phyloP scores from a whole-genome alignment of 2,888 invertebrate species.

The Lasioglossum oenotherae region DNA sequence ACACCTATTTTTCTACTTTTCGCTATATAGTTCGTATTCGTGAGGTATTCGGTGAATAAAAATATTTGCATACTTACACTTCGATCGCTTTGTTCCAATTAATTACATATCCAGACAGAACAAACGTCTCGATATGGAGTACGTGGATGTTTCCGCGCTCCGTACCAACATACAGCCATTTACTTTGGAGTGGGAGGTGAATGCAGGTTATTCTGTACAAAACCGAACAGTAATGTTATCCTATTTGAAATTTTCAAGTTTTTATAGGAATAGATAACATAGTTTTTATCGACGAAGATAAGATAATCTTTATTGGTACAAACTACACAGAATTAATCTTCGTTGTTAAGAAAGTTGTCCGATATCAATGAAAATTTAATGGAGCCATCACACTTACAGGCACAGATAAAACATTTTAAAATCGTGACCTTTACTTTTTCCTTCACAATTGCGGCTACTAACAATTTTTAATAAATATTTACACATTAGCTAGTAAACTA shows the following conservation, averaged over 20 bases:
- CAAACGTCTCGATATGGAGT: conserved; percentile 98
- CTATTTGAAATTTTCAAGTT: conserved; percentile 12
- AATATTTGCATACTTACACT: conserved; percentile 90
- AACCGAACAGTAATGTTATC: conserved; percentile 36
- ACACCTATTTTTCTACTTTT: conserved; percentile 10
- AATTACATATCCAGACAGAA: conserved; percentile 98
- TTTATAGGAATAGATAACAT: neutral
- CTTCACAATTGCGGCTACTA: too few species aligned
- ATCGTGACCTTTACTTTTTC: too few species aligned
- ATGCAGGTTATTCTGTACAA: conserved; percentile 94
- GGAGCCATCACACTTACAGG: too few species aligned
- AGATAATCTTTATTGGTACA: too few species aligned
- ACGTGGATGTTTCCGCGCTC: conserved; percentile 99
- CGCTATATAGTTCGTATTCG: conserved; percentile 15
- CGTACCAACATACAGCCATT: conserved; percentile 99
- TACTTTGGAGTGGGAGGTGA: conserved; percentile 97
- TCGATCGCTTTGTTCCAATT: conserved; percentile 99
- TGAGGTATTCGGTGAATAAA: conserved; percentile 22
- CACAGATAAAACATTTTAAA: too few species aligned
- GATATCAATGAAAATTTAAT: neutral
- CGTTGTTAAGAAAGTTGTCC: neutral
- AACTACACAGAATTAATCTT: neutral
- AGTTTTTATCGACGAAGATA: too few species aligned
- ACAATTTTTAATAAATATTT: too few species aligned
- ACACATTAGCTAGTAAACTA: too few species aligned